Base-by-base conservation (phyloP, 2,113 vertebrate species). In the Osmerus mordax region DNA sequence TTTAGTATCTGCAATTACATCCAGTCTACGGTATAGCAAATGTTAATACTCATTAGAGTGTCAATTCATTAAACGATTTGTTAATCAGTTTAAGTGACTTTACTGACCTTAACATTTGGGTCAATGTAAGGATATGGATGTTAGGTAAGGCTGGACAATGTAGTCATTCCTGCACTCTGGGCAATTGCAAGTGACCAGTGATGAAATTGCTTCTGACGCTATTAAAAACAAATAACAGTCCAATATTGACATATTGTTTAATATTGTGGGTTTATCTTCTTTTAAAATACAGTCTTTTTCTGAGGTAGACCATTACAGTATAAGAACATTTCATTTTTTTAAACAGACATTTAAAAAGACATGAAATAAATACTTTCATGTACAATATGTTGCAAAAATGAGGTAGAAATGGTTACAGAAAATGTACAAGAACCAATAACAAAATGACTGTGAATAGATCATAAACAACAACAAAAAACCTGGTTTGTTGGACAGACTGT, bases 331-430 rank as follows among this genome's bases (percentile, higher is more conserved):
- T 77, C 58, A 79, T 91, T 90, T 88, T 92, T 89, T 84, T 88
- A 90, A 92, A 92, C 94, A 91, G 92, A 94, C 94, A 94, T 94
- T 90, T 88, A 90, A 94, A 91, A 90, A 93, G 93, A 94, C 95
- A 95, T 95, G 95, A 97, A 96, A 97, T 97, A 97, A 97, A 96
- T 96, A 99, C 69, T 94, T 93, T 95, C 95, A 95, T 95, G 94
- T 98, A 97, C 94, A 97, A 96, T 94, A 47, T 82, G 90, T 94
- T 92, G 93, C 95, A 97, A 95, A 90, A 96, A 96, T 96, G 96
- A 99, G 97, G 97, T 98, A 99, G 97, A 99, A 97, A 96, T 95
- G 95, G 96, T 98, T 94, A 95, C 94, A 96, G 91, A 95, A 93
- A 91, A 93, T 90, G 90, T 93, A 94, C 92, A 94, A 93, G 87